Evolutionary conservation across 2,888 invertebrate genomes (phyloP), one percentile per base, ranked within the genome.

Genomic region (Apamea epomidion): DNA sequence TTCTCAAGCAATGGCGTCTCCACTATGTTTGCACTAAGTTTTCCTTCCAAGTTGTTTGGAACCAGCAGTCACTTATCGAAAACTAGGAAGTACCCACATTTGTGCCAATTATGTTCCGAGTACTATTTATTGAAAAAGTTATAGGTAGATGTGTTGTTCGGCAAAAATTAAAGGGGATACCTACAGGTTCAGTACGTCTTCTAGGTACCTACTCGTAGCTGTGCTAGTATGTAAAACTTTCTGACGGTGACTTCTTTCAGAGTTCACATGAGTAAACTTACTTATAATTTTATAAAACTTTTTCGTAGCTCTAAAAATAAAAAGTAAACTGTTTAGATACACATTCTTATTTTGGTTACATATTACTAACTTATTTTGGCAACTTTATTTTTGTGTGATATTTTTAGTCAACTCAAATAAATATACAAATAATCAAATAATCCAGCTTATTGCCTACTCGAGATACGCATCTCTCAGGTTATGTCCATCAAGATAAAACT

Each of bases 81-180:
- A 69, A 69, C 68, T 69, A 21, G 4, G 29, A 48, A 67, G 37
- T 37, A 29, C 7, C 14, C 45, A 78, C 48, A 78, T 82, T 77
- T 70, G n/a, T 84, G 75, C 76, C 75, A 70, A 78, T 82, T 76
- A 82, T n/a, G 60, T 70, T 48, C 62, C 8, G 62, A 72, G 42
- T 37, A 74, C 62, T 81, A 54, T 45, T 45, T 42, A 42, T 37
- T 42, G 45, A 45, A 45, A 42, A 42, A 42, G 42, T 42, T 42
- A 42, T 42, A 42, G 42, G 32, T 32, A 32, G 32, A 42, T 42
- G 42, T 0, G 42, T 42, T 42, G 32, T 32, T 32, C 32, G 32
- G 32, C 1, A 32, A 32, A 32, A 32, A 32, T 1, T 32, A 2
- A 37, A 37, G 37, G 37, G 4, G 37, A 2, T 42, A 32, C 29